Percentiles rank a stretch among this genome's conserved stretches.
Conservation (phyloP, 2,888 invertebrate species). For the Nasonia oneida region DNA sequence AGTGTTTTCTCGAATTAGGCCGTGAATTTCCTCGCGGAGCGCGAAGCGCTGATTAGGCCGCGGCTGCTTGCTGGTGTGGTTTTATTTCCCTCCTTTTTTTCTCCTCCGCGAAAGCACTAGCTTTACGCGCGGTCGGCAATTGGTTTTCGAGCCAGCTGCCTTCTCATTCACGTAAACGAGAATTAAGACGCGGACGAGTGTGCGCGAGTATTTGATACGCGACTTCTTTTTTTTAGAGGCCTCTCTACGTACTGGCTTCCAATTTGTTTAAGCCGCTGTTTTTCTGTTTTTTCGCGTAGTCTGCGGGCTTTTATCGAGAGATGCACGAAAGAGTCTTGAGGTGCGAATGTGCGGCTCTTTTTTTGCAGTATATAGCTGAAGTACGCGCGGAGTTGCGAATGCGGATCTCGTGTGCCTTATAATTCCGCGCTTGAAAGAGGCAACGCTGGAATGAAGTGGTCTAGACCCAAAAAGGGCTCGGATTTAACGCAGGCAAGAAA, state of each 20-base stretch:
- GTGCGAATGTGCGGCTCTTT: not conserved
- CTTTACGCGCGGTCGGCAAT: conserved; percentile 1
- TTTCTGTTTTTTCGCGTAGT: not conserved
- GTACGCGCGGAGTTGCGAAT: conserved; percentile 13
- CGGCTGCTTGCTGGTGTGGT: conserved; percentile 12
- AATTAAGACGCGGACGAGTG: conserved; percentile 20
- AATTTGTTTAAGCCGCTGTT: conserved; percentile 3
- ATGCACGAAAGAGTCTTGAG: too few relatives aligned
- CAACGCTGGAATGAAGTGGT: not conserved
- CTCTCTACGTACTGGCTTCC: conserved; percentile 4
- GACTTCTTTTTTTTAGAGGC: not conserved
- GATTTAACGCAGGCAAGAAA: not conserved
- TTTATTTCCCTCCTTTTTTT: conserved; percentile 7
- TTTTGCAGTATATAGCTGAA: not conserved
- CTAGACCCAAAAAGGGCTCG: not conserved
- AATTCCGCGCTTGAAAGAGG: conserved; percentile 26
- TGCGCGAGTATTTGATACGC: not conserved
- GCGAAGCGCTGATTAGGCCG: conserved; percentile 47
- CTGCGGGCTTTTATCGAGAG: not conserved
- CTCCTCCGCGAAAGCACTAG: not conserved
- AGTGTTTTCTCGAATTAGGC: conserved; percentile 76
- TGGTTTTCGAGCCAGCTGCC: conserved; percentile 19
- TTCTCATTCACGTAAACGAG: conserved; percentile 43
- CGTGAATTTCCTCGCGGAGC: conserved; percentile 64
- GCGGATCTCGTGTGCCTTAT: conserved; percentile 9